These are phyloP conservation scores for Fistularia commersonii DNA, from an alignment of 2,797 vertebrate genomes.

Conservation along the genomic window DNA sequence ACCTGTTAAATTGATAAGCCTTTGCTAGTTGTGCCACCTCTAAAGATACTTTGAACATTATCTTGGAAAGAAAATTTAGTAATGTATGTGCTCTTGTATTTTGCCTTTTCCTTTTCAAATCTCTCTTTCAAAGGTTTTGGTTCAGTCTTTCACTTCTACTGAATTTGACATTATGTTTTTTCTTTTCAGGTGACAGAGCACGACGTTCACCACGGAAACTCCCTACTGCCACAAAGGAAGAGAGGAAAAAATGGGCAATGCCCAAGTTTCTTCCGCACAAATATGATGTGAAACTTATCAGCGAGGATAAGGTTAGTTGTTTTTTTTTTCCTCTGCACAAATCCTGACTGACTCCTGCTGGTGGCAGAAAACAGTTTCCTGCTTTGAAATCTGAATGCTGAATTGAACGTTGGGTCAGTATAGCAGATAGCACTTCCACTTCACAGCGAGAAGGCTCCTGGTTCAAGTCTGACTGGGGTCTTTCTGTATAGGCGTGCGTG, in stretches of 20 bases:
- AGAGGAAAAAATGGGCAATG: constrained; percentile 93
- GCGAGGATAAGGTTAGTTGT: constrained; percentile 88
- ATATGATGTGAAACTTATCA: constrained; percentile 93
- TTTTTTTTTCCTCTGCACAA: not conserved
- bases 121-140: not conserved
- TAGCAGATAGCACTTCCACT: too few species aligned
- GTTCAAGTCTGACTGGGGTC: too few species aligned
- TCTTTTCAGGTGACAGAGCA: constrained; percentile 83
- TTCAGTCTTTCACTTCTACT: not conserved
- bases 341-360: too few species aligned
- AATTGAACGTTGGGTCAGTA: too few species aligned
- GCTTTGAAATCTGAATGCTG: not conserved
- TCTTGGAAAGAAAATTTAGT: too few species aligned
- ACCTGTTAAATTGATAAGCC: not conserved
- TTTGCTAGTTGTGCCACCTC: not conserved
- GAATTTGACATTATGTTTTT: constrained; percentile 1
- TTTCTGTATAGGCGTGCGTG: too few species aligned
- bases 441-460: too few species aligned
- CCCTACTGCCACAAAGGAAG: constrained; percentile 89
- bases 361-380: not conserved
- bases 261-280: constrained; percentile 97
- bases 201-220: constrained; percentile 95
- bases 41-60: too few species aligned
- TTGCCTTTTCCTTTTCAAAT: too few species aligned
- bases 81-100: too few species aligned